Conservation (phyloP, 37 sponge, comb jelly and placozoan species). For the Chondrosia reniformis region DNA sequence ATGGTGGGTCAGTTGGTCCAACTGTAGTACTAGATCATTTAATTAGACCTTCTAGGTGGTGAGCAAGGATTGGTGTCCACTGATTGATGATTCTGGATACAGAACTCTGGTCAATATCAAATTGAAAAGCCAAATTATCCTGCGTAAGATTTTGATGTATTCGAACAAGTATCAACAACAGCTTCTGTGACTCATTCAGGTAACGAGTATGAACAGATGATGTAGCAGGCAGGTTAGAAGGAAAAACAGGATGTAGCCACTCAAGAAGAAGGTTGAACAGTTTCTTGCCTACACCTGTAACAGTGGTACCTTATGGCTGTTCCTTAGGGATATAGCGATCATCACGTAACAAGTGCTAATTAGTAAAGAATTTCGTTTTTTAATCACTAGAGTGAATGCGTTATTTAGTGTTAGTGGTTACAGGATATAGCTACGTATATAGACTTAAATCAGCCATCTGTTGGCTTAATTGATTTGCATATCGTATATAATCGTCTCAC, state of each 20-base stretch:
- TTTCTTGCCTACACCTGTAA: too few species aligned
- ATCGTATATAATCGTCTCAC: too few species aligned
- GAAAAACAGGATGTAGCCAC: not conserved
- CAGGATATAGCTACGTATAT: too few species aligned
- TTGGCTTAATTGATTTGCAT: too few species aligned
- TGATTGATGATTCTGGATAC: not conserved
- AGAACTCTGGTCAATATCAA: not conserved
- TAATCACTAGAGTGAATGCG: too few species aligned
- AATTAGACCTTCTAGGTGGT: not conserved
- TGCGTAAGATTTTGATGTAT: not conserved
- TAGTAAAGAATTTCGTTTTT: too few species aligned
- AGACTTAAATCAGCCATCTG: too few species aligned
- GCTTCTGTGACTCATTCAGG: conserved; percentile 2
- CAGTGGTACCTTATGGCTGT: too few species aligned
- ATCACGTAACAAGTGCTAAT: too few species aligned
- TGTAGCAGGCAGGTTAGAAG: not conserved
- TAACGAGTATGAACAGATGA: not conserved
- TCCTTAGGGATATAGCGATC: too few species aligned
- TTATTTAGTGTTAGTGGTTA: too few species aligned
- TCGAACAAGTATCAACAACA: not conserved
- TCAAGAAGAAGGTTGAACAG: not conserved
- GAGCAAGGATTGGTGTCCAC: not conserved
- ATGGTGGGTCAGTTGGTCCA: conserved; percentile 11
- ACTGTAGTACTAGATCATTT: not conserved
- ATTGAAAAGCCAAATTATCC: conserved; percentile 2